Evolutionary conservation across 2,888 invertebrate species (phyloP).

Genomic region (Tenthredo livida): DNA sequence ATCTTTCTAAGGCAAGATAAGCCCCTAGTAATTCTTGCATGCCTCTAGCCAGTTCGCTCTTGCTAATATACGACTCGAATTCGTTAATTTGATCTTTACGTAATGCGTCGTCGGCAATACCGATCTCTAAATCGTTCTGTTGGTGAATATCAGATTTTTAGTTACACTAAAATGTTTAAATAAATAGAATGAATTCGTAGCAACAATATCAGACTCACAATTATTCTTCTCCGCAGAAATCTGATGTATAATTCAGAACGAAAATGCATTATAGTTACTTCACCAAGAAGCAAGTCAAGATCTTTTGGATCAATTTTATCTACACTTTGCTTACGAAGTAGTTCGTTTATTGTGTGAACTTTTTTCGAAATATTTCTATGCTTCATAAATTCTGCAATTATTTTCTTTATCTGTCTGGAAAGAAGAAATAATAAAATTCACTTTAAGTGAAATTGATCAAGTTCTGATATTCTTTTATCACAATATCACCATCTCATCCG

Average conservation of each 20-base stretch:
- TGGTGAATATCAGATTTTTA: slow-evolving; percentile 18
- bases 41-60: slow-evolving; percentile 86
- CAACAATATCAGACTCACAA: slow-evolving; percentile 79
- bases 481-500: neutral
- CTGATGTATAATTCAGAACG: slow-evolving; percentile 94
- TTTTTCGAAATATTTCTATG: slow-evolving; percentile 84
- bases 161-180: slow-evolving; percentile 48
- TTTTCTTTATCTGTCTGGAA: slow-evolving; percentile 79
- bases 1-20: slow-evolving; percentile 95
- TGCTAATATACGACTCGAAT: slow-evolving; percentile 84
- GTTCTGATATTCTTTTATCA: slow-evolving; percentile 12
- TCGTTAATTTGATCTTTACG: slow-evolving; percentile 78
- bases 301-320: slow-evolving; percentile 89
- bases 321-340: slow-evolving; percentile 77
- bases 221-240: slow-evolving; percentile 89
- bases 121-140: slow-evolving; percentile 84
- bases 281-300: slow-evolving; percentile 92
- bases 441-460: neutral
- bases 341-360: slow-evolving; percentile 83
- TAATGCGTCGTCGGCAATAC: slow-evolving; percentile 79
- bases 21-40: slow-evolving; percentile 92
- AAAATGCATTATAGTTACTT: slow-evolving; percentile 94
- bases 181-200: neutral
- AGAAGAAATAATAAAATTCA: neutral
- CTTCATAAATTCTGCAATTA: slow-evolving; percentile 87